Evolutionary conservation across 2,797 vertebrate genomes (phyloP).

Genomic region (Onychomys arenicola): DNA sequence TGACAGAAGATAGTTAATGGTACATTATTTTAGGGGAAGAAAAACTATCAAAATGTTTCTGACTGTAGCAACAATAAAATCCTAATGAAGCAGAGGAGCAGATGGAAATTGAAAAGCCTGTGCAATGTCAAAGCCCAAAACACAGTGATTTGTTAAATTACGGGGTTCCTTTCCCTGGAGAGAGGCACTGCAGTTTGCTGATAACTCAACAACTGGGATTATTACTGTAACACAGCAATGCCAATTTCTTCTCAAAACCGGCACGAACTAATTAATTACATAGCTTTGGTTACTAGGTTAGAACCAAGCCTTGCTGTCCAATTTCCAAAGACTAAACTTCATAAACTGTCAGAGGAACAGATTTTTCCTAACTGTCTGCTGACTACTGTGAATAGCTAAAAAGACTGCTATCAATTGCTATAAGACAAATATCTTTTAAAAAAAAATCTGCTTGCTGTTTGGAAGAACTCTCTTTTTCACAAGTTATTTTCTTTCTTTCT

Average conservation of each 20-base stretch:
- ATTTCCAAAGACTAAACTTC: slow-evolving; percentile 75
- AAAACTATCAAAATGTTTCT: slow-evolving; percentile 79
- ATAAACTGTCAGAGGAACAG: slow-evolving; percentile 69
- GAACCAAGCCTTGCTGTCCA: slow-evolving; percentile 67
- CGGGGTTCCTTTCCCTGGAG: slow-evolving; percentile 66
- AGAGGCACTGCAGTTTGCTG: slow-evolving; percentile 81
- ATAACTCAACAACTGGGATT: slow-evolving; percentile 76
- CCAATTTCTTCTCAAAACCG: slow-evolving; percentile 67
- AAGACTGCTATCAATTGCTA: slow-evolving; percentile 43
- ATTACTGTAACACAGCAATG: slow-evolving; percentile 71
- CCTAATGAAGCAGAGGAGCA: slow-evolving; percentile 79
- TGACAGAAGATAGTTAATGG: slow-evolving; percentile 63
- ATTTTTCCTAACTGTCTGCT: slow-evolving; percentile 70
- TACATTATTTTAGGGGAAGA: slow-evolving; percentile 66
- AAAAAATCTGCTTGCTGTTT: slow-evolving; percentile 47
- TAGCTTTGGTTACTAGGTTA: slow-evolving; percentile 79
- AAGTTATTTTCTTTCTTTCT: neutral
- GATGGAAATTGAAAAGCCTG: slow-evolving; percentile 83
- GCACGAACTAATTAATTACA: slow-evolving; percentile 79
- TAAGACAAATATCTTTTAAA: slow-evolving; percentile 35
- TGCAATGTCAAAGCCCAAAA: slow-evolving; percentile 78
- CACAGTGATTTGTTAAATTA: slow-evolving; percentile 82
- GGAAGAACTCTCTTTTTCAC: slow-evolving; percentile 33
- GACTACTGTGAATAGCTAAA: slow-evolving; percentile 35
- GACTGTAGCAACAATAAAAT: slow-evolving; percentile 79